Conservation (phyloP, 2,888 invertebrate species). For the Drosophila sordidapex region DNA sequence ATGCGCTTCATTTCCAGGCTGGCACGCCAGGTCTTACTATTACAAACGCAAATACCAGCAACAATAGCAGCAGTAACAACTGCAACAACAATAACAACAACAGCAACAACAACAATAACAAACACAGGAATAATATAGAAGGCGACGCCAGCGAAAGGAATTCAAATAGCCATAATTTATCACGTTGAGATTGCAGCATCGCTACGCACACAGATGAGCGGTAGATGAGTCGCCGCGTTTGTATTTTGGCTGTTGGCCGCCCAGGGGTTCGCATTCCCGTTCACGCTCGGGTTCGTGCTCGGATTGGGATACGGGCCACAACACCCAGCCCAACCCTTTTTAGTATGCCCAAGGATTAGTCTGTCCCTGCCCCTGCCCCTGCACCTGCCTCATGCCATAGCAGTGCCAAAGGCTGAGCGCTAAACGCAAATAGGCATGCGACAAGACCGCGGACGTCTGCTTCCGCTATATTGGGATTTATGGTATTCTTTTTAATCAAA, state of each 20-base stretch:
- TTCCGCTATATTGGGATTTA: constrained; percentile 68
- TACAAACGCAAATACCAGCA: constrained; percentile 31
- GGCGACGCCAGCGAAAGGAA: constrained; percentile 64
- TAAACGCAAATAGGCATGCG: constrained; percentile 68
- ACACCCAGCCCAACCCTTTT: constrained; percentile 25
- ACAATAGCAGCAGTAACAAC: constrained; percentile 1
- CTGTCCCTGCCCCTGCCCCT: background rate
- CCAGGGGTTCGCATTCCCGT: constrained; percentile 19
- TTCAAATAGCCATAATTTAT: constrained; percentile 79
- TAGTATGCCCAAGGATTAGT: constrained; percentile 59
- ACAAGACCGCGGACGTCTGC: constrained; percentile 50
- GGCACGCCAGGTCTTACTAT: constrained; percentile 26
- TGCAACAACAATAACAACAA: constrained; percentile 18
- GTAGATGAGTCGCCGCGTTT: constrained; percentile 50
- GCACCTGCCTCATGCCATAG: background rate
- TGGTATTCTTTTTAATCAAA: constrained; percentile 73
- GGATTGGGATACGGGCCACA: constrained; percentile 19
- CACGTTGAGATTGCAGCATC: constrained; percentile 78
- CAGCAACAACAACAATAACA: constrained; percentile 15
- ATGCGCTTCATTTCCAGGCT: constrained; percentile 72
- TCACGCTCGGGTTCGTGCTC: constrained; percentile 10
- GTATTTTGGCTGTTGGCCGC: constrained; percentile 25
- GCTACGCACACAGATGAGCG: constrained; percentile 50
- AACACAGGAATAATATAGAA: constrained; percentile 29
- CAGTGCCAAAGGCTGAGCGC: constrained; percentile 42